Percentiles rank a stretch among this genome's conserved stretches.
Evolutionary conservation across 1,140 invertebrate genomes (phyloP).

Genomic region (Achroia grisella): DNA sequence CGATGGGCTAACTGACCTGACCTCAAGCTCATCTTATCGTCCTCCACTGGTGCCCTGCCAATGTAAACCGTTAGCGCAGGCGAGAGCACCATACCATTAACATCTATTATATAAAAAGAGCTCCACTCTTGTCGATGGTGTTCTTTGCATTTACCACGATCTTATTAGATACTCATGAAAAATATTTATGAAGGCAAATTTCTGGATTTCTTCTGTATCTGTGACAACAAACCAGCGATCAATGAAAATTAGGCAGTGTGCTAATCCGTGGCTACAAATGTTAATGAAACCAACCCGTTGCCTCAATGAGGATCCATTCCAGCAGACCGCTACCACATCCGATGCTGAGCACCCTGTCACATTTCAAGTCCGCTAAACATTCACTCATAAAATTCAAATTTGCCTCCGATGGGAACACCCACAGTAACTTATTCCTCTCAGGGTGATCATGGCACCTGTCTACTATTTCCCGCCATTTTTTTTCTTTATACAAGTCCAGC

Average conservation of each 20-base stretch:
- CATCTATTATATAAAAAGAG: no score
- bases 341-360: conserved; percentile 52
- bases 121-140: no score
- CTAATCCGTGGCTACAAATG: background rate
- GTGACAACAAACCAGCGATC: background rate
- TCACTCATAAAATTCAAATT: conserved; percentile 52
- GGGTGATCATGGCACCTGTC: conserved; percentile 44
- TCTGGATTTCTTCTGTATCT: no score
- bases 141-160: no score
- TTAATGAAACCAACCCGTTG: conserved; percentile 37
- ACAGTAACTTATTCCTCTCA: conserved; percentile 55
- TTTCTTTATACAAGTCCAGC: conserved; percentile 32
- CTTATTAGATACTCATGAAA: no score
- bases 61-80: no score
- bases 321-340: conserved; percentile 68
- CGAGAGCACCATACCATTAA: no score
- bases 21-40: no score
- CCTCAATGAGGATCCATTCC: conserved; percentile 65
- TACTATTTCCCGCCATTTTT: conserved; percentile 57
- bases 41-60: no score
- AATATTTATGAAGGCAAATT: no score
- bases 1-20: no score
- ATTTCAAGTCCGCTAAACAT: conserved; percentile 29
- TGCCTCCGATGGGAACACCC: conserved; percentile 65
- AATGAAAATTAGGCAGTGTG: no score